Conservation (phyloP, 2,888 invertebrate species). For the Eucriotettix oculatus region DNA sequence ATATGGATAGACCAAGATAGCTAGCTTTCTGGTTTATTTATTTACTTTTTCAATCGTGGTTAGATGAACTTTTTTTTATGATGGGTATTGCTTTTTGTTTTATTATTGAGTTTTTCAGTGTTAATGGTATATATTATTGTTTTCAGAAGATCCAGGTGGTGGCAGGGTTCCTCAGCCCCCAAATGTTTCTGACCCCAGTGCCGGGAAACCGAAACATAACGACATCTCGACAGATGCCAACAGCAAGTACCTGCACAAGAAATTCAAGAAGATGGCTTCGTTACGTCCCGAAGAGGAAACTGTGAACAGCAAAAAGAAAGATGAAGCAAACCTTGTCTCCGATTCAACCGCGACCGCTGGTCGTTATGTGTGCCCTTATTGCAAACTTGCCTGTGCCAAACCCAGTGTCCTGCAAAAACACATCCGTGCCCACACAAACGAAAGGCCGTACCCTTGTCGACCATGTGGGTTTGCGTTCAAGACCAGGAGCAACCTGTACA, state of each 20-base stretch:
- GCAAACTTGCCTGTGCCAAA: slow-evolving; percentile 78
- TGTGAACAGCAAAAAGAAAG: slow-evolving; percentile 1
- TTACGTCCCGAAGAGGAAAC: slow-evolving; percentile 21
- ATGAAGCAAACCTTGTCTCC: neutral
- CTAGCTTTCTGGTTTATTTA: too few relatives aligned
- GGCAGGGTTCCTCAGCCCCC: neutral
- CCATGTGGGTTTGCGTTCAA: slow-evolving; percentile 86
- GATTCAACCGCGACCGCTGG: slow-evolving; percentile 23
- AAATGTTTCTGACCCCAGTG: neutral
- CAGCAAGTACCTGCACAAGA: slow-evolving; percentile 73
- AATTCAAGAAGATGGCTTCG: slow-evolving; percentile 78
- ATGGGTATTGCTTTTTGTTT: too few relatives aligned
- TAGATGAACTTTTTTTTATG: too few relatives aligned
- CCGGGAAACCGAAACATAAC: too few relatives aligned
- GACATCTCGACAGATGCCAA: slow-evolving; percentile 2
- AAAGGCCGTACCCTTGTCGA: slow-evolving; percentile 77
- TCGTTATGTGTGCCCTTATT: slow-evolving; percentile 73
- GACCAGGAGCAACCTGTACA: slow-evolving; percentile 84
- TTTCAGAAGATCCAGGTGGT: neutral
- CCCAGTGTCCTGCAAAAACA: slow-evolving; percentile 88
- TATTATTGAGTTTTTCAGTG: too few relatives aligned
- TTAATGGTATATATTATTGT: too few relatives aligned
- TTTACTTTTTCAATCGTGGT: too few relatives aligned
- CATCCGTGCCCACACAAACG: slow-evolving; percentile 84
- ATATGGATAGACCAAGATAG: too few relatives aligned